Percentiles rank a stretch among this genome's conserved stretches.
Conservation (phyloP, 2,113 vertebrate species). For the Ceyx melanurus region DNA sequence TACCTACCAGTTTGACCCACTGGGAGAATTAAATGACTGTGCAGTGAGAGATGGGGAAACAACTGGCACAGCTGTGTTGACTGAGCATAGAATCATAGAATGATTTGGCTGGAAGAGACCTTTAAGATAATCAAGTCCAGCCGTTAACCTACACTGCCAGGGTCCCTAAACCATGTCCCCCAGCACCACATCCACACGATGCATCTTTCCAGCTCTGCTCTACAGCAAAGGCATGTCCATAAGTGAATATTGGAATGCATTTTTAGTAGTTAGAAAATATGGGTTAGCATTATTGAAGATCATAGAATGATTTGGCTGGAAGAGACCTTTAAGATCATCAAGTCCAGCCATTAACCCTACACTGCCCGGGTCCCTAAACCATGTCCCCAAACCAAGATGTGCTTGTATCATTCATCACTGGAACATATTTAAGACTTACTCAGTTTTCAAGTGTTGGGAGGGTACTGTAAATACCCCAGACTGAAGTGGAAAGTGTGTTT, state of each 20-base stretch:
- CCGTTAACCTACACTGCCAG: too few relatives aligned
- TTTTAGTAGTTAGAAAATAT: not conserved
- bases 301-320: too few relatives aligned
- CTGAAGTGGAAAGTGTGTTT: not conserved
- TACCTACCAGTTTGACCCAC: not conserved
- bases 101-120: too few relatives aligned
- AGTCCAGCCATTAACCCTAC: too few relatives aligned
- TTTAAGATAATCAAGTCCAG: too few relatives aligned
- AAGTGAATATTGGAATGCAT: not conserved
- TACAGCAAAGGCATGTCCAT: rapidly evolving
- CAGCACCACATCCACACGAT: too few relatives aligned
- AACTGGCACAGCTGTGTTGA: not conserved
- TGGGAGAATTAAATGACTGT: not conserved
- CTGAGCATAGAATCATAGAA: not conserved
- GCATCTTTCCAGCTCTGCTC: not conserved
- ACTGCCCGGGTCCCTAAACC: too few relatives aligned
- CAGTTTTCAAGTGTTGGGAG: not conserved
- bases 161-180: too few relatives aligned
- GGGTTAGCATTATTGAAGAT: not conserved
- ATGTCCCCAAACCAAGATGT: too few relatives aligned
- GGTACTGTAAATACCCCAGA: not conserved
- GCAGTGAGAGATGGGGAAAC: not conserved
- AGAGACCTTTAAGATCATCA: too few relatives aligned
- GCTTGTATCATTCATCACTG: not conserved
- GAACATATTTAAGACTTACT: not conserved